phyloP scores from a whole-genome alignment of 2,113 vertebrate species.

The Merops nubicus region DNA sequence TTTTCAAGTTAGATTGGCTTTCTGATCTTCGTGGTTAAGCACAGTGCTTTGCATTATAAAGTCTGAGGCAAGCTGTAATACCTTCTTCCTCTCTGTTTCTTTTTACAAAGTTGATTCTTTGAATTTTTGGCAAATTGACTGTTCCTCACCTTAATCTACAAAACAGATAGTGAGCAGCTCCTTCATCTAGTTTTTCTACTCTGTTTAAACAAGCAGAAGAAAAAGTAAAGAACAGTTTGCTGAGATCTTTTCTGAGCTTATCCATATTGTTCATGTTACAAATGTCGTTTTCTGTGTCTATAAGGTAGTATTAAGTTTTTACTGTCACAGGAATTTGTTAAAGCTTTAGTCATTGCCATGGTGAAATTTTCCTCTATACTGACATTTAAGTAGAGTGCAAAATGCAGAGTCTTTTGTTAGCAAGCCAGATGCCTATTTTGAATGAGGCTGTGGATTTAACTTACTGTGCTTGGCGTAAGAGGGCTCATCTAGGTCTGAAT shows the following conservation, averaged over 20 bases:
- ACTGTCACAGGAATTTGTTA: not conserved
- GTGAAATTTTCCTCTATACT: not conserved
- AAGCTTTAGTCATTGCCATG: not conserved
- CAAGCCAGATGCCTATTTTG: not conserved
- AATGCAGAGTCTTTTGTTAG: not conserved
- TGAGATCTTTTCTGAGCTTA: not conserved
- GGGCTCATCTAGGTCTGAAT: not conserved
- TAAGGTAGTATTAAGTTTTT: not conserved
- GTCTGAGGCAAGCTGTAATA: not conserved
- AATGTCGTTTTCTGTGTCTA: not conserved
- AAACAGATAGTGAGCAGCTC: not conserved
- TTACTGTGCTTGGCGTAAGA: not conserved
- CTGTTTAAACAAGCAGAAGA: not conserved
- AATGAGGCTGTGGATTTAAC: not conserved
- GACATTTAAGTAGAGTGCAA: not conserved
- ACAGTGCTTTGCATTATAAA: not conserved
- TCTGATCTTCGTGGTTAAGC: not conserved
- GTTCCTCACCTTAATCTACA: slow-evolving; percentile 20
- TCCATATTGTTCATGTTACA: not conserved
- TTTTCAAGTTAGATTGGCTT: not conserved
- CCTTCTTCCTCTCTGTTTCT: not conserved
- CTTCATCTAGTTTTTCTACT: not conserved
- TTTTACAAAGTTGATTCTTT: slow-evolving; percentile 14
- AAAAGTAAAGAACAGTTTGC: not conserved
- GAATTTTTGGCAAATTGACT: slow-evolving; percentile 39